These are phyloP conservation scores for Ferrisia virgata DNA, from an alignment of 2,888 invertebrate species.

Conservation along the genomic window DNA sequence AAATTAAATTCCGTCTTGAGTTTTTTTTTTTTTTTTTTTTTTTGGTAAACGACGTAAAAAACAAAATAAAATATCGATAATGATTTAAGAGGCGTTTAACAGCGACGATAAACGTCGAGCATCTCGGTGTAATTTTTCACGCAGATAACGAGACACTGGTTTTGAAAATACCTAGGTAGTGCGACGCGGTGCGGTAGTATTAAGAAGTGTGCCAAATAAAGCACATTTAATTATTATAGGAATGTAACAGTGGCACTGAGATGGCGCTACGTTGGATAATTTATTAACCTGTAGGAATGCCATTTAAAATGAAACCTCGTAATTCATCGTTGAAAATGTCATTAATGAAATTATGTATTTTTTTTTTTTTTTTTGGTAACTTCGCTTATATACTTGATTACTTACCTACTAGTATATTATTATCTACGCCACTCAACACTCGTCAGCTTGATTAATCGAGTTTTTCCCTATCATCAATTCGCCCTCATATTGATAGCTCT, in stretches of 20 bases:
- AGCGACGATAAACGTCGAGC: background rate
- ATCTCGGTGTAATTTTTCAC: background rate
- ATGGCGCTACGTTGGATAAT: background rate
- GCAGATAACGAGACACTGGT: background rate
- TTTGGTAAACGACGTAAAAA: background rate
- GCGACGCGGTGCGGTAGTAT: background rate
- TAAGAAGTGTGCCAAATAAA: slow-evolving; percentile 16
- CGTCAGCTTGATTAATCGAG: background rate
- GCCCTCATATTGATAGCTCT: background rate
- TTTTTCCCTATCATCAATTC: background rate
- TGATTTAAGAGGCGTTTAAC: background rate
- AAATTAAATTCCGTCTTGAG: background rate
- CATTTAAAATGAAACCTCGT: slow-evolving; percentile 8
- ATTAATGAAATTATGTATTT: background rate
- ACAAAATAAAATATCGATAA: background rate
- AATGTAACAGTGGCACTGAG: background rate
- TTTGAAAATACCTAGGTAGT: background rate
- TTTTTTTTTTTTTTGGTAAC: background rate
- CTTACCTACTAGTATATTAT: too few species aligned
- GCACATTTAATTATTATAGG: background rate
- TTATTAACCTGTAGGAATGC: slow-evolving; percentile 13
- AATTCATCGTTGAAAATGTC: slow-evolving; percentile 5
- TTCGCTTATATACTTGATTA: too few species aligned
- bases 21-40: too few species aligned
- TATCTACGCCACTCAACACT: background rate